Evolutionary conservation across 2,888 invertebrate species (phyloP).

Genomic region (Patella ulyssiponensis): DNA sequence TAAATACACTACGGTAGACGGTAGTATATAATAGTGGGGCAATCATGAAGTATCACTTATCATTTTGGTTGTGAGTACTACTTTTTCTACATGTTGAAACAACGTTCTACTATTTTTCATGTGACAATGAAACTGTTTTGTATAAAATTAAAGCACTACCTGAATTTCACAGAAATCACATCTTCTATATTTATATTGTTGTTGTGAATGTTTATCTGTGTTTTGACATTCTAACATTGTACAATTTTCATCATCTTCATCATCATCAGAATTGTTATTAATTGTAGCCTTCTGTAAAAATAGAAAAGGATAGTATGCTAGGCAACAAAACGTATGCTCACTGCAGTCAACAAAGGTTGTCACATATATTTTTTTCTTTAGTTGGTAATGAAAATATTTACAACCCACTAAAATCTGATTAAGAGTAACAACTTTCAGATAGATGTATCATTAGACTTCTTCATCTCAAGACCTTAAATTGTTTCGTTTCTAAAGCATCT

Average conservation of each 20-base stretch:
- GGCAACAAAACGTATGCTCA: too few relatives aligned
- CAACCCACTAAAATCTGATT: too few relatives aligned
- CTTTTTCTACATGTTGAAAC: neutral
- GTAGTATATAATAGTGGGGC: too few relatives aligned
- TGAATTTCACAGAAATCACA: conserved; percentile 66
- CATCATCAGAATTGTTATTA: conserved; percentile 38
- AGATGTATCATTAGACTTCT: too few relatives aligned
- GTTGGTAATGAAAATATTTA: too few relatives aligned
- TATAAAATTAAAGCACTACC: conserved; percentile 39
- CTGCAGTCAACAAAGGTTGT: too few relatives aligned
- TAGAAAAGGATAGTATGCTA: too few relatives aligned
- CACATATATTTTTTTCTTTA: too few relatives aligned
- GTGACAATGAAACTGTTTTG: neutral
- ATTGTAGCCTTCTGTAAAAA: conserved; percentile 29
- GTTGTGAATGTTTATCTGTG: conserved; percentile 22
- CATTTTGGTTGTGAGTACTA: neutral
- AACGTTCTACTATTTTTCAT: neutral
- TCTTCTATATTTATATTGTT: conserved; percentile 47
- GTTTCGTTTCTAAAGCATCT: too few relatives aligned
- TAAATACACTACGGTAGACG: too few relatives aligned
- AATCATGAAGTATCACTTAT: neutral
- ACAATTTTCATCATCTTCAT: conserved; percentile 37
- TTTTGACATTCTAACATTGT: conserved; percentile 30
- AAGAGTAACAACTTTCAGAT: too few relatives aligned
- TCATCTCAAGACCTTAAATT: too few relatives aligned